Base-by-base conservation (phyloP, 2,797 vertebrate species). In the Cyclopterus lumpus region DNA sequence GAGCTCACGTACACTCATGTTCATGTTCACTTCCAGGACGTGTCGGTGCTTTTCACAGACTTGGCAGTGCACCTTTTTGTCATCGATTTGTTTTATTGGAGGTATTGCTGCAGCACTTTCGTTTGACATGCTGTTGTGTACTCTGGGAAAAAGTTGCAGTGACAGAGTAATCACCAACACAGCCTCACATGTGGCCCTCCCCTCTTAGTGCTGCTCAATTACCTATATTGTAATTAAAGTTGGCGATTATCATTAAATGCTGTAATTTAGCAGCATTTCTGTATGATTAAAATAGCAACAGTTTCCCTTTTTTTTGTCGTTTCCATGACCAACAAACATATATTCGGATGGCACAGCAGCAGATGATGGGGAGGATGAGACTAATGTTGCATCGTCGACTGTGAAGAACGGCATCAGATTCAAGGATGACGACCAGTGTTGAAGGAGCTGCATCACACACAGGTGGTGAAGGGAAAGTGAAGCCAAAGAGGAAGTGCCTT, bases 401-500 rank as follows among this genome's bases (percentile, higher is more conserved):
- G 38, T 40, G 38, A 12, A 67, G 42, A 36, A 30, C 24, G 65
- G n/a, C 15, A 36, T 73, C 74, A 42, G 61, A 75, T 66, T 78
- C 40, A 36, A 40, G 62, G 71, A 46, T 61, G 24, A 26, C 61
- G 67, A 26, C 62, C 36, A 64, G 40, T 5, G 38, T 14, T 78
- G 61, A 67, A 75, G 71, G 34, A 36, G 54, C 20, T 67, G 12
- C n/a, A 79, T 65, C 40, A 20, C 55, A 40, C 38, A 28, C 49
- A 54, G 57, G 5, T 8, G n/a, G 46, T 6, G 8, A 28, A 28
- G 26, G 26, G 26, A n/a, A 44, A 18, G 42, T 46, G 42, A 44
- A 44, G 42, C 15, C 16, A 18, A 46, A 16, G 42, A 16, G 2
- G 16, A 46, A 18, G 16, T 46, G 44, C 18, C 44, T n/a, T n/a